phyloP scores from a whole-genome alignment of 2,797 vertebrate species.

The Intellagama lesueurii region DNA sequence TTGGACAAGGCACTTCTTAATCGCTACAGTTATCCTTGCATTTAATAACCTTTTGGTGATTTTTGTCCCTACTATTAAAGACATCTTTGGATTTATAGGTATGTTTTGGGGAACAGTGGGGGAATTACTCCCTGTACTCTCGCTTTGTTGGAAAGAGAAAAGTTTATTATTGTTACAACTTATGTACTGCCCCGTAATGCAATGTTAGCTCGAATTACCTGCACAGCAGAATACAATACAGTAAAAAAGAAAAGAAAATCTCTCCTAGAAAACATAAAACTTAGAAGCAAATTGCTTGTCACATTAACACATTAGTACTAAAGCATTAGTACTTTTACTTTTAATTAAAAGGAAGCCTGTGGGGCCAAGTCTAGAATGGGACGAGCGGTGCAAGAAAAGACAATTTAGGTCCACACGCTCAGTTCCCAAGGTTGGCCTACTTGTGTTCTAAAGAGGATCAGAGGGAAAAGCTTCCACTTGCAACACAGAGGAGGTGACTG shows the following conservation, averaged over 20 bases:
- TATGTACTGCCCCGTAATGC: too few species aligned
- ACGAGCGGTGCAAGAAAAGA: not conserved
- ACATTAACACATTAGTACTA: not conserved
- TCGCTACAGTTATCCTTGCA: conserved; percentile 85
- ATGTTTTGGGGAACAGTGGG: conserved; percentile 58
- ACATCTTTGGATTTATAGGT: conserved; percentile 99
- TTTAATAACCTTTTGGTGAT: conserved; percentile 94
- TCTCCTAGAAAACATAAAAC: not conserved
- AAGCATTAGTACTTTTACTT: not conserved
- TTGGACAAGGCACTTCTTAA: conserved; percentile 91
- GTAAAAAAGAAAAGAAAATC: not conserved
- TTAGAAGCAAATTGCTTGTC: not conserved
- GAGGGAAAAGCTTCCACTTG: not conserved
- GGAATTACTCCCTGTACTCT: not conserved
- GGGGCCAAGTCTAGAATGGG: not conserved
- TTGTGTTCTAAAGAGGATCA: not conserved
- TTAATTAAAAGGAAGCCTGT: not conserved
- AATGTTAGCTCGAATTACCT: not conserved
- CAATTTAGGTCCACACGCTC: not conserved
- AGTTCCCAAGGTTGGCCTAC: too few species aligned
- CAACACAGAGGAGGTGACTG: too few species aligned
- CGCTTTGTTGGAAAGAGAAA: not conserved
- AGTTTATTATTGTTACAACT: not conserved
- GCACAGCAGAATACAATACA: not conserved
- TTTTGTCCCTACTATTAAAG: conserved; percentile 95